phyloP scores from a whole-genome alignment of 2,113 vertebrate species.

The Eidolon helvum region DNA sequence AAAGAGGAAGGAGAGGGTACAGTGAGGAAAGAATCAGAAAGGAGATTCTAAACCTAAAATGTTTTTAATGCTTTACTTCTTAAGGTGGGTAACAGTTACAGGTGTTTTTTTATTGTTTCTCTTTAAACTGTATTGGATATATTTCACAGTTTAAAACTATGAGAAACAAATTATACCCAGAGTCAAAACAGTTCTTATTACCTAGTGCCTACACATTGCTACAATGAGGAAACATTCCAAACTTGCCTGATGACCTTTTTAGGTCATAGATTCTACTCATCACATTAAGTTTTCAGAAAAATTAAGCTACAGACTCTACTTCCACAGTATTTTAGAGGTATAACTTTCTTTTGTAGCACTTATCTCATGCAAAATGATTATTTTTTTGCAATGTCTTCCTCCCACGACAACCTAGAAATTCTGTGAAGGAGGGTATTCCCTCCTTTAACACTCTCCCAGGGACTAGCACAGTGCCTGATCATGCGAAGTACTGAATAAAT shows the following conservation, averaged over 20 bases:
- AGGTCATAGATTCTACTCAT: background rate
- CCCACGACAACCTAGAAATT: background rate
- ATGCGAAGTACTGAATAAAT: background rate
- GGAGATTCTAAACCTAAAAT: background rate
- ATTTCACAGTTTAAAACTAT: constrained; percentile 18
- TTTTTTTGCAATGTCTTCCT: background rate
- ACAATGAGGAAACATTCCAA: background rate
- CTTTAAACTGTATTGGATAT: background rate
- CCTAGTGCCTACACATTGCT: background rate
- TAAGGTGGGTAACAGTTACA: background rate
- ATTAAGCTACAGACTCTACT: background rate
- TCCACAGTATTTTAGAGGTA: background rate
- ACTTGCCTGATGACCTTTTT: background rate
- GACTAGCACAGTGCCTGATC: background rate
- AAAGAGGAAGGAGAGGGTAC: background rate
- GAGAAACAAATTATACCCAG: background rate
- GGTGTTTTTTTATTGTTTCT: background rate
- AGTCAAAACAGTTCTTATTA: background rate
- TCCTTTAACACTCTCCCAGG: background rate
- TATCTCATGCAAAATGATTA: background rate
- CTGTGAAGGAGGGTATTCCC: background rate
- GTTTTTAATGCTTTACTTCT: background rate
- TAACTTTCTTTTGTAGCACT: background rate
- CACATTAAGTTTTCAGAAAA: background rate
- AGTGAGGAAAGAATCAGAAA: background rate